Percentiles rank a stretch among this genome's conserved stretches.
Conservation (phyloP, 2,888 invertebrate species). For the Leptinotarsa rubiginosa region DNA sequence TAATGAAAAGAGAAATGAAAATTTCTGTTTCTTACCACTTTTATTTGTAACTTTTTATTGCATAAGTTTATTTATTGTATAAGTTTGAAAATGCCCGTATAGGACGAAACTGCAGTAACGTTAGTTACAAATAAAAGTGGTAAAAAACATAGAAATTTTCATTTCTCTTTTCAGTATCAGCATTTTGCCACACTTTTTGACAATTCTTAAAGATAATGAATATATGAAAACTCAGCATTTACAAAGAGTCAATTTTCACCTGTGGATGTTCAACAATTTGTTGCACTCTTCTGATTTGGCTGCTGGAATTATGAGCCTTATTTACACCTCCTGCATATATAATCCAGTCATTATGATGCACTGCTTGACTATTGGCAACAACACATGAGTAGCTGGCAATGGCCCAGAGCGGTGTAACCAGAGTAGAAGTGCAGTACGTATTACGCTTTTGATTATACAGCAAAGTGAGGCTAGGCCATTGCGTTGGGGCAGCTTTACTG, state of each 20-base stretch:
- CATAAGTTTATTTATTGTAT: too few species aligned
- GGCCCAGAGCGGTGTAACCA: conserved; percentile 68
- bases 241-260: conserved; percentile 56
- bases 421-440: conserved; percentile 67
- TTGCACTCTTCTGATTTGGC: conserved; percentile 61
- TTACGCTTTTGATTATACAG: conserved; percentile 66
- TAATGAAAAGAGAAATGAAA: too few species aligned
- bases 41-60: too few species aligned
- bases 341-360: conserved; percentile 55
- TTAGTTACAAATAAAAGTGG: too few species aligned
- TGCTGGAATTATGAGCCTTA: conserved; percentile 60
- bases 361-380: conserved; percentile 36
- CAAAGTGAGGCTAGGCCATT: conserved; percentile 72
- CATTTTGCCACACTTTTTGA: too few species aligned
- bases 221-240: background rate
- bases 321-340: conserved; percentile 63
- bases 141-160: too few species aligned
- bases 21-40: too few species aligned
- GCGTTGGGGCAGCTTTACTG: conserved; percentile 66
- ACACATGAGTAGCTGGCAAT: conserved; percentile 68
- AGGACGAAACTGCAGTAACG: too few species aligned
- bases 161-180: too few species aligned
- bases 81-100: too few species aligned
- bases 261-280: conserved; percentile 70
- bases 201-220: too few species aligned